A percentile compares a stretch with the other conserved stretches of the same genome.
Conservation (phyloP, 2,797 vertebrate species). For the Eulemur albifrons region DNA sequence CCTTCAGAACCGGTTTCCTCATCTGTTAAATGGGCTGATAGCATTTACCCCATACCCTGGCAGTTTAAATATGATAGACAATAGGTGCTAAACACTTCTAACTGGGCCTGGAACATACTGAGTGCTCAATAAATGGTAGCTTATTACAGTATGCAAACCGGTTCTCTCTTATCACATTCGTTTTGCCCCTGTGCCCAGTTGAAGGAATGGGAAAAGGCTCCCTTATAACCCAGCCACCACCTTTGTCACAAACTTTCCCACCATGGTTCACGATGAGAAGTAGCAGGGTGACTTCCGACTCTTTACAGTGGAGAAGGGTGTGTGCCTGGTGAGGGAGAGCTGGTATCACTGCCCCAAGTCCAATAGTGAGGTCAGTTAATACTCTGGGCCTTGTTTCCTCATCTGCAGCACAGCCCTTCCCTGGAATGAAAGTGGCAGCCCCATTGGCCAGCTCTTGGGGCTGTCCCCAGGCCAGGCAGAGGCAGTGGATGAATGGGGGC, state of each 20-base stretch:
- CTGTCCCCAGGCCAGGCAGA: background rate
- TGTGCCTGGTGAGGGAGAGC: background rate
- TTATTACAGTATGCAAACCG: background rate
- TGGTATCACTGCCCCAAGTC: background rate
- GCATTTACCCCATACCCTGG: background rate
- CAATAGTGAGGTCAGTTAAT: background rate
- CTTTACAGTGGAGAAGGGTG: background rate
- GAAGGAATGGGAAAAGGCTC: background rate
- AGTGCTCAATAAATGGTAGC: background rate
- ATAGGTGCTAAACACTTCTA: background rate
- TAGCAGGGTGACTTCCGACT: background rate
- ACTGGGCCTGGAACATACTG: background rate
- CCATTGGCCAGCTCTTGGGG: background rate
- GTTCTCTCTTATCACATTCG: background rate
- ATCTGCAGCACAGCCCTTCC: background rate
- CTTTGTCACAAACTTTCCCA: background rate
- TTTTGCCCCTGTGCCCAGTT: background rate
- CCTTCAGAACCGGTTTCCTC: background rate
- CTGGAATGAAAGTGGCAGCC: background rate
- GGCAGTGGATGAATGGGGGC: background rate
- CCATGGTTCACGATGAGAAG: background rate
- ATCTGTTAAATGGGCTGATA: constrained; percentile 1
- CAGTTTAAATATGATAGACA: background rate
- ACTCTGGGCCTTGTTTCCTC: background rate
- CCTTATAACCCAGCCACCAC: background rate